Evolutionary conservation across 1,140 invertebrate species (phyloP).

Genomic region (Thalassaphorura encarpata): DNA sequence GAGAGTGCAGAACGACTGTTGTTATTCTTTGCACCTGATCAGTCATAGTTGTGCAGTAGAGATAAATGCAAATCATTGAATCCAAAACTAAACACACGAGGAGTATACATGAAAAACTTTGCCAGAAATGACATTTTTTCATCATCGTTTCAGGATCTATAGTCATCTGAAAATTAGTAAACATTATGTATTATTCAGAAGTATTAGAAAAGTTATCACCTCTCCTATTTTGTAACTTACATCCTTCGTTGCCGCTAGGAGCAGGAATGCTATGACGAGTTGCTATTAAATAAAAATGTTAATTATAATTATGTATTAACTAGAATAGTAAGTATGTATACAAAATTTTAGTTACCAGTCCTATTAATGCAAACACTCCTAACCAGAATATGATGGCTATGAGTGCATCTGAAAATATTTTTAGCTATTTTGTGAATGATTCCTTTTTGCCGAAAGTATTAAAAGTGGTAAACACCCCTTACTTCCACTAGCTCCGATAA

Average conservation of each 20-base stretch:
- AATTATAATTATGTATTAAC: no score
- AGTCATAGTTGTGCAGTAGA: not conserved
- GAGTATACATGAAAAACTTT: conserved; percentile 4
- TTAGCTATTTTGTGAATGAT: not conserved
- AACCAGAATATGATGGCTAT: conserved; percentile 19
- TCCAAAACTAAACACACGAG: conserved; percentile 8
- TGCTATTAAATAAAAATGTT: no score
- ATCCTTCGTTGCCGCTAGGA: conserved; percentile 16
- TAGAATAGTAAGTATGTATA: no score
- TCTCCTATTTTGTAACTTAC: conserved; percentile 10
- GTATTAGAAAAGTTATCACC: no score
- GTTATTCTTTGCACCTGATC: not conserved
- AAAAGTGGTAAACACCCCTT: no score
- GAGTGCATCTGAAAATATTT: conserved; percentile 1
- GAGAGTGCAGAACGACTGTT: not conserved
- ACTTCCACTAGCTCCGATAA: conserved; percentile 9
- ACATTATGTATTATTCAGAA: no score
- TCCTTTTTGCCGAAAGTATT: not conserved
- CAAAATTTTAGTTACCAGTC: no score
- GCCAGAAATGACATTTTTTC: conserved; percentile 17
- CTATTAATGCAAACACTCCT: conserved; percentile 12
- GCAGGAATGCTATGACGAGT: conserved; percentile 19
- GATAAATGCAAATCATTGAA: conserved; percentile 10
- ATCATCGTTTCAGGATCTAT: conserved; percentile 23
- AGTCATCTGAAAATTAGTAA: conserved; percentile 13